Evolutionary conservation across 2,113 vertebrate genomes (phyloP), one percentile per base, ranked within the genome.

Genomic region (Elaphurus davidianus): DNA sequence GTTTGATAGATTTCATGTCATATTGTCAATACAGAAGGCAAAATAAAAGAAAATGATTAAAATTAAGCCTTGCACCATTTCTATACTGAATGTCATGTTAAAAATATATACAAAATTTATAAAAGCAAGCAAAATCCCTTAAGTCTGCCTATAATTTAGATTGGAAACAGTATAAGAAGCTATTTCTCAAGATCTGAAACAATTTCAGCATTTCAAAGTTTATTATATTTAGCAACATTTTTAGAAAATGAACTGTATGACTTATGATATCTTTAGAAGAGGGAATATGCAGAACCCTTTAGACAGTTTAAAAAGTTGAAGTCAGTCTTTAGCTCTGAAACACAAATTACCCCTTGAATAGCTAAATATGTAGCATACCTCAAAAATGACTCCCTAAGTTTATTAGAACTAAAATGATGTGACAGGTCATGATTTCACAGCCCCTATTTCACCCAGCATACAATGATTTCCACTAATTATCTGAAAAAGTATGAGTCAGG

Each of bases 1-100:
- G 3, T 88, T 94, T 55, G 30, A 98, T 98, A 89, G 43, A 94
- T 62, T 54, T 93, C 45, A 83, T 96, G 12, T 85, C 11, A 59
- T 83, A 36, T 23, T 96, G 27, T 92, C 87, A 98, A 96, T 91
- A 89, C 1, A 89, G 84, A 97, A 95, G 67, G 47, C 93, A 97
- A 95, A 97, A 88, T 93, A 85, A 95, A 87, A 71, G 9, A 97
- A 96, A 97, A 40, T 30, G 59, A 6, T 83, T 25, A 33, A 59
- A 10, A 87, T 71, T 83, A 74, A 52, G 3, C 57, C 97, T 59
- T 87, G 88, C 2, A 7, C 7, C 4, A 10, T 50, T 76, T 95
- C 19, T 97, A 67, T 96, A 93, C 15, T 47, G 10, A 91, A 52
- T 94, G 17, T 59, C 60, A 5, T 17, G 0, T 94, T 71, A 96